Evolutionary conservation across 2,113 vertebrate species (phyloP), one percentile per base, ranked within the genome.

Genomic region (Parus major): DNA sequence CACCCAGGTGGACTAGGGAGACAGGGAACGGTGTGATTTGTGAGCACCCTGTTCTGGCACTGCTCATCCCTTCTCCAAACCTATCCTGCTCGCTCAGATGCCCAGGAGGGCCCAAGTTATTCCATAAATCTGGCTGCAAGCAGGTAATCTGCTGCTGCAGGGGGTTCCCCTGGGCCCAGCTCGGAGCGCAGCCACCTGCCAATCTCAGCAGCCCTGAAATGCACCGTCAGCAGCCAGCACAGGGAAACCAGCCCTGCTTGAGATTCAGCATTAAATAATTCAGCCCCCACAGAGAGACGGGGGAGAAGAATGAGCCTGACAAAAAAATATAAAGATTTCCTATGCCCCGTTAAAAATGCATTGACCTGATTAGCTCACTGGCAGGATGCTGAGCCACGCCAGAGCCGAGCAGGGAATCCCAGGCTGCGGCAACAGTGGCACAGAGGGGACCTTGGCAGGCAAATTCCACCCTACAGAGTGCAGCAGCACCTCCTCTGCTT

Each of bases 281-380:
- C 94, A 77, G 93, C 80, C 83, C 86, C 90, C 47, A 15, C 82
- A 13, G 87, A 88, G 88, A 75, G 57, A 68, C 12, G 3, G 3
- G 70, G 60, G 69, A 88, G 72, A 91, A 78, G 93, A 91, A 94
- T 41, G 88, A 88, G 49, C 14, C 82, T 90, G 92, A 93, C 85
- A 82, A 61, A 90, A 39, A 87, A 64, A 10, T 11, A 18, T 53
- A 84, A 88, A 95, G 94, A 92, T 93, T 94, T 95, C 88, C 94
- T 60, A 47, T 31, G 90, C 31, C 24, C 5, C 1, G 70, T 86
- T 72, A 55, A 70, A 90, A 86, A 91, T 12, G 66, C 63, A 33
- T 27, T 79, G 90, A 78, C 80, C 92, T 31, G 93, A 82, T 77
- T 22, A 88, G 68, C 76, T 52, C 3, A 1, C 82, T 24, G 75